Evolutionary conservation across 1,140 invertebrate genomes (phyloP).

Genomic region (Caenorhabditis brenneri): DNA sequence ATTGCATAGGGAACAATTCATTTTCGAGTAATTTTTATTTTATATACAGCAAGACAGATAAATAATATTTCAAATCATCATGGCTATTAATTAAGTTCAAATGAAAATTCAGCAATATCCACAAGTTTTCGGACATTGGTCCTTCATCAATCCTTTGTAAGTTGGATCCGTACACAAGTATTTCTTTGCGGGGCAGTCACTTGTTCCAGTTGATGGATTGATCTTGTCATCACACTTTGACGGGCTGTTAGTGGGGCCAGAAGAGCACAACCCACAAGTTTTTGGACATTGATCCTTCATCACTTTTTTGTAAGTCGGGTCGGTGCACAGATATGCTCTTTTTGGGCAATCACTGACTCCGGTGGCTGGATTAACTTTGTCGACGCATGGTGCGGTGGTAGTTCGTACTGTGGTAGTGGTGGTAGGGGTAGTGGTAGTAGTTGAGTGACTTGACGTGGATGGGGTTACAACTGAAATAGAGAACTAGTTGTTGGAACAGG

Average conservation of each 20-base stretch:
- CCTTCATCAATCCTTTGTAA: constrained; percentile 24
- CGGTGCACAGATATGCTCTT: background rate
- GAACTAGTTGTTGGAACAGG: too few species aligned
- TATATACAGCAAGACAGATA: too few species aligned
- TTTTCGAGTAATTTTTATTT: too few species aligned
- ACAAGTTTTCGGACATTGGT: constrained; percentile 11
- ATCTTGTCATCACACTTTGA: background rate
- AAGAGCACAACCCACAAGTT: background rate
- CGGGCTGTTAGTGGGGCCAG: background rate
- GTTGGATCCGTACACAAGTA: constrained; percentile 15
- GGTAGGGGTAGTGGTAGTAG: background rate
- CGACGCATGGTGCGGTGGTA: background rate
- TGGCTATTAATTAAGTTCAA: background rate
- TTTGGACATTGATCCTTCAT: background rate
- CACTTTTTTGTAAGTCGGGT: background rate
- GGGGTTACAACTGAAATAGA: background rate
- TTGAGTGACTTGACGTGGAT: background rate
- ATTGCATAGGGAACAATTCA: too few species aligned
- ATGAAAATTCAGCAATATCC: background rate
- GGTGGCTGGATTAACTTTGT: background rate
- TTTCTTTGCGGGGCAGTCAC: constrained; percentile 1
- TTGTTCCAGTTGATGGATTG: background rate
- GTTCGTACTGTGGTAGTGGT: background rate
- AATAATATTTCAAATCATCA: too few species aligned
- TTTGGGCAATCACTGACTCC: background rate